phyloP scores from a whole-genome alignment of 2,113 vertebrate species.

The Glareola pratincola region DNA sequence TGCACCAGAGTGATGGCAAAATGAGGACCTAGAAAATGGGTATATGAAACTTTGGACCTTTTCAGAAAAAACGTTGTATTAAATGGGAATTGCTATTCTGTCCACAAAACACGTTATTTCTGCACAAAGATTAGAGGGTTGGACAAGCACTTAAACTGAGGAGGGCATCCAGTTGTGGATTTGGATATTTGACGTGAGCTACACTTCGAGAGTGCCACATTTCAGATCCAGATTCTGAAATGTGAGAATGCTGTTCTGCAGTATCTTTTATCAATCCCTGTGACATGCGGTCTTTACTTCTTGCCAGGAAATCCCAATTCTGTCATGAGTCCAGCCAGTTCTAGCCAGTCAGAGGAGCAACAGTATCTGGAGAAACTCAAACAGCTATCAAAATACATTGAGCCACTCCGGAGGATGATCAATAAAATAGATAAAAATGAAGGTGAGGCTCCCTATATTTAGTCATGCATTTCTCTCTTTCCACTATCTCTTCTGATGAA shows the following conservation, averaged over 20 bases:
- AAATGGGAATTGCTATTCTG: neutral
- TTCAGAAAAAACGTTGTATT: neutral
- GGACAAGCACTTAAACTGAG: neutral
- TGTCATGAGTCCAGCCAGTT: constrained; percentile 90
- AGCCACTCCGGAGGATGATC: constrained; percentile 95
- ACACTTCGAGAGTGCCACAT: neutral
- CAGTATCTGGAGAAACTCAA: constrained; percentile 98
- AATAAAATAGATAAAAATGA: constrained; percentile 99
- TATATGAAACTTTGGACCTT: neutral
- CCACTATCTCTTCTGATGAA: neutral
- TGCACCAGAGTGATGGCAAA: neutral
- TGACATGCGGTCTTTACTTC: neutral
- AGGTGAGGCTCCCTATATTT: constrained; percentile 73
- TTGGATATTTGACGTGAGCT: neutral
- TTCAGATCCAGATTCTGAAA: neutral
- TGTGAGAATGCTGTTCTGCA: neutral
- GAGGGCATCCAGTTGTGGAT: neutral
- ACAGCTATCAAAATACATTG: constrained; percentile 96
- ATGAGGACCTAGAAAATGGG: neutral
- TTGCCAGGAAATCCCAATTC: constrained; percentile 90
- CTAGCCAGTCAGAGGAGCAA: constrained; percentile 92
- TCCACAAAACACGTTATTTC: neutral
- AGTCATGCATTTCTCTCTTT: neutral
- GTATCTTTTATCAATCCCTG: neutral
- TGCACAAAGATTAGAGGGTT: neutral